A percentile compares a stretch with the other conserved stretches of the same genome.
Conservation (phyloP, 23 tunicate genomes). For the Halocynthia roretzi region DNA sequence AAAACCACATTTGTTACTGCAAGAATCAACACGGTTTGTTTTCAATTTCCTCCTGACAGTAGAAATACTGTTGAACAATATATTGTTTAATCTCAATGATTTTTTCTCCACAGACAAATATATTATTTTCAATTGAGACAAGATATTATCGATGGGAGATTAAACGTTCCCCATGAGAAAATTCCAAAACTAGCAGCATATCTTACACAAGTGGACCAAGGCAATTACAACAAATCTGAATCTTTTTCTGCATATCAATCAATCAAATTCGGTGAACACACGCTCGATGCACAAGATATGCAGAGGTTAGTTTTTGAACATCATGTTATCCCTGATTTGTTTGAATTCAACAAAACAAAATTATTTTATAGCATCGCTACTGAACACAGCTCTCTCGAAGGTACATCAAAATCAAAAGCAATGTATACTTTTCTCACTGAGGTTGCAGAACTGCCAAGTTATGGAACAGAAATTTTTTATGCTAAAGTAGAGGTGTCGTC, state of each 20-base stretch:
- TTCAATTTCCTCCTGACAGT: neutral
- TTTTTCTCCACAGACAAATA: conserved; percentile 19
- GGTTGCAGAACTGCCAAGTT: conserved; percentile 34
- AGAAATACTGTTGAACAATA: neutral
- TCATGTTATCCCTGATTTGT: neutral
- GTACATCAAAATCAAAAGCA: conserved; percentile 19
- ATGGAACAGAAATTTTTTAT: conserved; percentile 39
- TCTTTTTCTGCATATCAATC: conserved; percentile 6
- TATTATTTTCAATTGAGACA: conserved; percentile 66
- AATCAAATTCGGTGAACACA: conserved; percentile 12
- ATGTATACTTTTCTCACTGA: conserved; percentile 32
- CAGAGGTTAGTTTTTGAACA: conserved; percentile 1
- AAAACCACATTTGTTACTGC: conserved; percentile 56
- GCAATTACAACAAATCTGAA: conserved; percentile 25
- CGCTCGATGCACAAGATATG: conserved; percentile 16
- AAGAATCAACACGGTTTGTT: conserved; percentile 68
- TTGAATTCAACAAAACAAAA: neutral
- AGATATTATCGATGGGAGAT: conserved; percentile 40
- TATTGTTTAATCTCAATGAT: neutral
- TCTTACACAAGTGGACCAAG: conserved; percentile 46
- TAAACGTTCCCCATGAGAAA: conserved; percentile 21
- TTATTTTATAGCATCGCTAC: conserved; percentile 27
- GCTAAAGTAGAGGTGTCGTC: conserved; percentile 28
- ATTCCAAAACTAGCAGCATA: conserved; percentile 30
- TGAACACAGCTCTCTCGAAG: conserved; percentile 17